Percentiles rank a stretch among this genome's conserved stretches.
phyloP scores from a whole-genome alignment of 1,140 invertebrate species.

The Oncopodura yosiiana region DNA sequence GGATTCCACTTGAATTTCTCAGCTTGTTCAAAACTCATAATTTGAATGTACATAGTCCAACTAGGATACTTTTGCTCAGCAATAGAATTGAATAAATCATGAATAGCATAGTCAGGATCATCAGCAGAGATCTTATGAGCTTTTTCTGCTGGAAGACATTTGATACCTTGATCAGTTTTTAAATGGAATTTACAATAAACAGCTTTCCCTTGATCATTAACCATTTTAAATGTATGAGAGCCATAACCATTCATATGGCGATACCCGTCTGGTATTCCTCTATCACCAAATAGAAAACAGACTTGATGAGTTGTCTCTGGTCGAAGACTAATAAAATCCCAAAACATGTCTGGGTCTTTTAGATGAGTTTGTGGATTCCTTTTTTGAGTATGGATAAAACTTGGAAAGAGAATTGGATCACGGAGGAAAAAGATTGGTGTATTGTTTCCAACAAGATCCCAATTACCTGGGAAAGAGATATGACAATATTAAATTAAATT shows the following conservation, averaged over 20 bases:
- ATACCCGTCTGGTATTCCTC: conserved; percentile 49
- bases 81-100: conserved; percentile 67
- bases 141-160: conserved; percentile 48
- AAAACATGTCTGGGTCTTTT: conserved; percentile 47
- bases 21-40: conserved; percentile 64
- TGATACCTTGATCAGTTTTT: conserved; percentile 60
- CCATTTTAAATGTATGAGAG: conserved; percentile 60
- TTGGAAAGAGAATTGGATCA: conserved; percentile 57
- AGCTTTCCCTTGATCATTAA: conserved; percentile 50
- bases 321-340: conserved; percentile 50
- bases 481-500: conserved; percentile 77
- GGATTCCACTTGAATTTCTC: conserved; percentile 47
- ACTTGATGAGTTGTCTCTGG: conserved; percentile 49
- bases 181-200: conserved; percentile 56
- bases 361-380: conserved; percentile 60
- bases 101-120: conserved; percentile 63
- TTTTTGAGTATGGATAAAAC: conserved; percentile 54
- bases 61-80: conserved; percentile 56
- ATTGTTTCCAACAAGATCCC: conserved; percentile 64
- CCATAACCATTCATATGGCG: conserved; percentile 57
- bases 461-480: conserved; percentile 76
- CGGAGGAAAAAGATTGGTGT: conserved; percentile 64
- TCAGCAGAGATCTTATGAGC: conserved; percentile 50
- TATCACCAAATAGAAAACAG: conserved; percentile 48
- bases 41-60: conserved; percentile 55